phyloP scores from a whole-genome alignment of 2,113 vertebrate species.

The Coryphaenoides rupestris region DNA sequence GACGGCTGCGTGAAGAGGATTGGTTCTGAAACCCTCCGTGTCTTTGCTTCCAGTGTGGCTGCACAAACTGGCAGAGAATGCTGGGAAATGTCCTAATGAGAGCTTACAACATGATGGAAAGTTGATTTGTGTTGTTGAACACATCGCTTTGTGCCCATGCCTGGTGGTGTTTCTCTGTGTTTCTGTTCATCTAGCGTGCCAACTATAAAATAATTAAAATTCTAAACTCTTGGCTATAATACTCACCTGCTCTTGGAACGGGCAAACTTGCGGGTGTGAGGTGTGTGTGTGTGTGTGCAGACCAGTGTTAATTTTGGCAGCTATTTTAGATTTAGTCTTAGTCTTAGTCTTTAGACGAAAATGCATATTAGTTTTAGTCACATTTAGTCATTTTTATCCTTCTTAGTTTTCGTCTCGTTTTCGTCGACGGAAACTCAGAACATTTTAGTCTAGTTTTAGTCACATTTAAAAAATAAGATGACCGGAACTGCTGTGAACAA shows the following conservation, averaged over 20 bases:
- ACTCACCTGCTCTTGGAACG: neutral
- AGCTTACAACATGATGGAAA: constrained; percentile 38
- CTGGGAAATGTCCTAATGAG: constrained; percentile 46
- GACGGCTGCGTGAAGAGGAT: neutral
- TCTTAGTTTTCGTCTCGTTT: too few species aligned
- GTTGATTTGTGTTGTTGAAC: constrained; percentile 40
- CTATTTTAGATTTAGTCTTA: too few species aligned
- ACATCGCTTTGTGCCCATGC: constrained; percentile 35
- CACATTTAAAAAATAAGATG: too few species aligned
- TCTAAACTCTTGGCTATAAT: constrained; percentile 24
- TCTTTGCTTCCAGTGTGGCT: constrained; percentile 34
- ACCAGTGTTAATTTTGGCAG: too few species aligned
- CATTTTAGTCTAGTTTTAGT: too few species aligned
- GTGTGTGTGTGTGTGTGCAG: constrained; percentile 3
- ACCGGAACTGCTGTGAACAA: too few species aligned
- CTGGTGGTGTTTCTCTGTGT: constrained; percentile 20
- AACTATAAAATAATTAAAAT: constrained; percentile 32
- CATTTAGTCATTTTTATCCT: too few species aligned
- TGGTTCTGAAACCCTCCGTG: neutral
- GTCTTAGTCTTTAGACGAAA: too few species aligned
- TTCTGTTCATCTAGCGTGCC: constrained; percentile 4
- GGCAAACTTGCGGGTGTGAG: too few species aligned
- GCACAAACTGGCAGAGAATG: constrained; percentile 38
- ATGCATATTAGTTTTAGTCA: too few species aligned
- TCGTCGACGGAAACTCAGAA: too few species aligned